These are phyloP conservation scores for Clepsis dumicolana DNA, from an alignment of 2,888 invertebrate genomes.

Conservation along the genomic window DNA sequence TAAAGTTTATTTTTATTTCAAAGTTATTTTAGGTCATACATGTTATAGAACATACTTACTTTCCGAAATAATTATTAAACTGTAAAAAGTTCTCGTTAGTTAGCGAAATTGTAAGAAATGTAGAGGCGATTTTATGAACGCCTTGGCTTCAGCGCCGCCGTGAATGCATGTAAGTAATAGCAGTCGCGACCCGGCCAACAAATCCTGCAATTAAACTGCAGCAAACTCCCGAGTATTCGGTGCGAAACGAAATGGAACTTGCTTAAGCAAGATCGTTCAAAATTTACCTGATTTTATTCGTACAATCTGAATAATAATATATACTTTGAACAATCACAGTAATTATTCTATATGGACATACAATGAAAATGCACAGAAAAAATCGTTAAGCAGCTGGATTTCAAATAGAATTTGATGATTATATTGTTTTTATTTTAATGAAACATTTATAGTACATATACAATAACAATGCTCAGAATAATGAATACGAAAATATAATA, in stretches of 20 bases:
- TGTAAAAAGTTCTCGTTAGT: constrained; percentile 2
- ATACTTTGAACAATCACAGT: too few species aligned
- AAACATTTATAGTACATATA: too few species aligned
- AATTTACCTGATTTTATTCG: neutral
- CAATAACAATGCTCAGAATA: too few species aligned
- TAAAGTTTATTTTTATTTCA: neutral
- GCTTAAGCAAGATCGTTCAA: neutral
- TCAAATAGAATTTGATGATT: too few species aligned
- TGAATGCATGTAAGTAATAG: neutral
- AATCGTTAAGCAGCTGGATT: too few species aligned
- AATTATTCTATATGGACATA: too few species aligned
- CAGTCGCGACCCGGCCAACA: neutral
- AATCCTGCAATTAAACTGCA: constrained; percentile 19
- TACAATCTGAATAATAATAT: too few species aligned
- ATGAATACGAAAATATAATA: too few species aligned
- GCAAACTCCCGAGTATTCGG: neutral
- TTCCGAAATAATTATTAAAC: too few species aligned
- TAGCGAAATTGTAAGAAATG: neutral
- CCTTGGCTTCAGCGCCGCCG: neutral
- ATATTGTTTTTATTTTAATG: too few species aligned
- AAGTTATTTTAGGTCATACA: neutral
- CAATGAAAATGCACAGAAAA: too few species aligned
- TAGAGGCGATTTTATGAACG: neutral
- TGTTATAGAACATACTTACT: neutral
- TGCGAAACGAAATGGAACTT: neutral